phyloP scores from a whole-genome alignment of 2,797 vertebrate genomes.

The Tapera naevia region DNA sequence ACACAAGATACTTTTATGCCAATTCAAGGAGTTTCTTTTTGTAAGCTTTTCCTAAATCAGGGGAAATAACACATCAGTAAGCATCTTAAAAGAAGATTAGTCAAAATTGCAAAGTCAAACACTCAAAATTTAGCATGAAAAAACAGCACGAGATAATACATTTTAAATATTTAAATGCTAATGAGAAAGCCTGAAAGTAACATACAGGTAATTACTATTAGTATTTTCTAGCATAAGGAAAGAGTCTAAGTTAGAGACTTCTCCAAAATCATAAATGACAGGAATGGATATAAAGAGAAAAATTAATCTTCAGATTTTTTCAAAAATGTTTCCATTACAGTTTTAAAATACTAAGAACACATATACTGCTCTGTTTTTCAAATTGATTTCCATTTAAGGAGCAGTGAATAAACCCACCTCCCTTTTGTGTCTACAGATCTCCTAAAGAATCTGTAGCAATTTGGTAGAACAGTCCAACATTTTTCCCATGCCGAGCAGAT shows the following conservation, averaged over 20 bases:
- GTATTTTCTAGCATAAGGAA: neutral
- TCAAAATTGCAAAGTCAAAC: neutral
- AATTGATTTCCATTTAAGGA: neutral
- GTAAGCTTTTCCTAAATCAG: neutral
- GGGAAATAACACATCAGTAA: neutral
- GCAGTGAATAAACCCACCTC: neutral
- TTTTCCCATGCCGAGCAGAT: neutral
- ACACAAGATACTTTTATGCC: neutral
- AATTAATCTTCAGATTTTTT: neutral
- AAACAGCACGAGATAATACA: neutral
- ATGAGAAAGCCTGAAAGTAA: neutral
- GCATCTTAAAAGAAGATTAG: neutral
- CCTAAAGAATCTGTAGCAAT: neutral
- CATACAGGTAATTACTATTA: neutral
- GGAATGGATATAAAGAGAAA: neutral
- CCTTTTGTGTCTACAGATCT: neutral
- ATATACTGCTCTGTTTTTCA: neutral
- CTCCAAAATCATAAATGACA: neutral
- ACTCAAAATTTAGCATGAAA: neutral
- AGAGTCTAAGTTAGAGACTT: neutral
- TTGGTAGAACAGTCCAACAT: neutral
- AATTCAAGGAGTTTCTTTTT: neutral
- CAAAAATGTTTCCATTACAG: neutral
- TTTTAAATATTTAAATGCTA: neutral
- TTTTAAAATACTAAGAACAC: neutral